Percentiles rank a stretch among this genome's conserved stretches.
Conservation (phyloP, 2,888 invertebrate species). For the Orchesellides sinensis region DNA sequence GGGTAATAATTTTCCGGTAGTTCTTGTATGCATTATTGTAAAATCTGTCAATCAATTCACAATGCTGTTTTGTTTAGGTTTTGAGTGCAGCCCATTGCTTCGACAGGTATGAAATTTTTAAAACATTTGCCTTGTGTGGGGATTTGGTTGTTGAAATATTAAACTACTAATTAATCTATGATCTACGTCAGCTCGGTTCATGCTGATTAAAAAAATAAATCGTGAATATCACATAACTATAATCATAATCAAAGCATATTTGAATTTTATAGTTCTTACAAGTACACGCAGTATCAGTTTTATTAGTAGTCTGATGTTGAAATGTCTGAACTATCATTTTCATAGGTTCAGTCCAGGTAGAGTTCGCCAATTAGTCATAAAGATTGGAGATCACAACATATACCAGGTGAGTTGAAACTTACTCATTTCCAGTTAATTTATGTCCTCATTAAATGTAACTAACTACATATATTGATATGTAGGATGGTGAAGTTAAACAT, state of each 20-base stretch:
- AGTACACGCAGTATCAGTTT: too few species aligned
- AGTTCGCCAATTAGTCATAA: slow-evolving; percentile 23
- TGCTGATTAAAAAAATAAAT: too few species aligned
- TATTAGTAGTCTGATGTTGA: too few species aligned
- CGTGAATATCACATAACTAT: too few species aligned
- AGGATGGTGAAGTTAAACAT: slow-evolving; percentile 15
- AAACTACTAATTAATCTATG: too few species aligned
- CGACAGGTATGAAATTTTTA: slow-evolving; percentile 25
- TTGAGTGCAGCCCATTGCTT: slow-evolving; percentile 53
- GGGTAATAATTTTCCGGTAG: slow-evolving; percentile 7
- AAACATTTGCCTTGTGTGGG: not conserved
- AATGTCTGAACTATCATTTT: not conserved
- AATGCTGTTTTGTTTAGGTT: slow-evolving; percentile 9
- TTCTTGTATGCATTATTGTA: too few species aligned
- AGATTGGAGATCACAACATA: slow-evolving; percentile 44
- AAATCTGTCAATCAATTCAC: not conserved
- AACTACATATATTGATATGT: not conserved
- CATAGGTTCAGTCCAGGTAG: not conserved
- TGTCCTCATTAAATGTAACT: too few species aligned
- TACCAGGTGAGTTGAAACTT: not conserved
- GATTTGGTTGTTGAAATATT: too few species aligned
- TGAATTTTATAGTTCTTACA: too few species aligned
- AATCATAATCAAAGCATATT: too few species aligned
- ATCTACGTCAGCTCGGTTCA: too few species aligned
- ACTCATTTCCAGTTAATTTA: not conserved